Conservation (phyloP, 2,113 vertebrate genomes). For the Tachysurus vachellii region DNA sequence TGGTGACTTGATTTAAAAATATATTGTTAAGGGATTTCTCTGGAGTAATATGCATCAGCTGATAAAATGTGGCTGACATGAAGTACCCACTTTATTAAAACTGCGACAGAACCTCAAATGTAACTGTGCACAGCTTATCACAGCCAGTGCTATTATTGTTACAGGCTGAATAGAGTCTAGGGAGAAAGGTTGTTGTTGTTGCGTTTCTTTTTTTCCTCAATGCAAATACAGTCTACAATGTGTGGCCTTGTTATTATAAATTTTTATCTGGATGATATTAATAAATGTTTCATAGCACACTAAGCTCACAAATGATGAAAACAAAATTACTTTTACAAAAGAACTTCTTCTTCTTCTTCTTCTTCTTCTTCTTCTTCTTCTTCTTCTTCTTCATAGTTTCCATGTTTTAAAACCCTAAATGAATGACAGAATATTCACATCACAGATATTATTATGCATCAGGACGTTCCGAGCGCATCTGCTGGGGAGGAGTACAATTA, state of each 20-base stretch:
- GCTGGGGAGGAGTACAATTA: constrained; percentile 74
- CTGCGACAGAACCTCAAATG: background rate
- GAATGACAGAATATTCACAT: constrained; percentile 64
- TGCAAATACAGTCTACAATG: background rate
- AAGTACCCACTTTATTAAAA: constrained; percentile 23
- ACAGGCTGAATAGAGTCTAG: too few species aligned
- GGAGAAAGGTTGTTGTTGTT: background rate
- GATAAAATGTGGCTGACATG: background rate
- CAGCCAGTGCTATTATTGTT: background rate
- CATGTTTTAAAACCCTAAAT: constrained; percentile 56
- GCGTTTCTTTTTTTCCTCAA: background rate
- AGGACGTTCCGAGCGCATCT: constrained; percentile 70
- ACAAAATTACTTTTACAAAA: background rate
- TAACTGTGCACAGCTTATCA: background rate
- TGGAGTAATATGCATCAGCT: constrained; percentile 4
- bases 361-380: constrained; percentile 16
- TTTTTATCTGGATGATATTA: background rate
- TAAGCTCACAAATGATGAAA: background rate
- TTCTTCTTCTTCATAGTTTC: constrained; percentile 4
- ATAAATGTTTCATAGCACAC: background rate
- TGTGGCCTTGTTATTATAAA: background rate
- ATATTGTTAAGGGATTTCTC: background rate
- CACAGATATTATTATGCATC: constrained; percentile 67
- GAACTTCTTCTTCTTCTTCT: background rate
- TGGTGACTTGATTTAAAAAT: background rate